A percentile compares a stretch with the other conserved stretches of the same genome.
Evolutionary conservation across 2,797 vertebrate genomes (phyloP).

Genomic region (Pseudochromis fuscus): DNA sequence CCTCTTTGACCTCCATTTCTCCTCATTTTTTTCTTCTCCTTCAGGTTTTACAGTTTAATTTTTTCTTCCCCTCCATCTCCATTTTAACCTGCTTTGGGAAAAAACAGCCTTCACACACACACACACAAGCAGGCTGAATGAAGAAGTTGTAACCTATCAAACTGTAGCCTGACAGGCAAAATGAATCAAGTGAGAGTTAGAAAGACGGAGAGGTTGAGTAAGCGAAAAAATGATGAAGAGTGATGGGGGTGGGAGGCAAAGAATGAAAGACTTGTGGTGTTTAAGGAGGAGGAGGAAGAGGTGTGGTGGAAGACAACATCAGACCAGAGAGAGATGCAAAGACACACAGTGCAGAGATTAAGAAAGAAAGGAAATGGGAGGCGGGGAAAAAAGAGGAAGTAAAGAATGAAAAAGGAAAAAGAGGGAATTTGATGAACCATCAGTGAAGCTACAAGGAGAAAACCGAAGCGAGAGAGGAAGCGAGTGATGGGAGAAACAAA

Average conservation of each 20-base stretch:
- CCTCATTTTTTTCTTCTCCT: slow-evolving; percentile 25
- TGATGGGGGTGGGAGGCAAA: background rate
- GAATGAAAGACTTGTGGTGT: slow-evolving; percentile 5
- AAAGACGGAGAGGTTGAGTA: slow-evolving; percentile 12
- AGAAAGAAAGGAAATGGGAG: slow-evolving; percentile 26
- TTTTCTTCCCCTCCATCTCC: slow-evolving; percentile 34
- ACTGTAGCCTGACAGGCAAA: slow-evolving; percentile 33
- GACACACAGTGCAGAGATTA: slow-evolving; percentile 45
- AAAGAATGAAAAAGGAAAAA: slow-evolving; percentile 53
- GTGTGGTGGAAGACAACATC: slow-evolving; percentile 27
- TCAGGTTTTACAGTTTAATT: slow-evolving; percentile 18
- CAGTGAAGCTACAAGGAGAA: slow-evolving; percentile 43
- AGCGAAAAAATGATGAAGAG: slow-evolving; percentile 23
- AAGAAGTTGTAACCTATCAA: slow-evolving; percentile 34
- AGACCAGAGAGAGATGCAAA: slow-evolving; percentile 30
- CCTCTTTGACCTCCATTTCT: slow-evolving; percentile 19
- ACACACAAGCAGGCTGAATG: slow-evolving; percentile 39
- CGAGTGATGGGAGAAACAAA: slow-evolving; percentile 70
- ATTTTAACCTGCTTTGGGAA: slow-evolving; percentile 58
- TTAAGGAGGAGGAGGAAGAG: slow-evolving; percentile 26
- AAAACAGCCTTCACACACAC: slow-evolving; percentile 33
- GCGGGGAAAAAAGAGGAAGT: slow-evolving; percentile 30
- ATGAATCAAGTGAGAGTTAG: slow-evolving; percentile 45
- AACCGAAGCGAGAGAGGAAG: slow-evolving; percentile 52
- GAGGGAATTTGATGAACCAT: slow-evolving; percentile 59